Evolutionary conservation across 2,888 invertebrate genomes (phyloP).

Genomic region (Drosophila phalerata): DNA sequence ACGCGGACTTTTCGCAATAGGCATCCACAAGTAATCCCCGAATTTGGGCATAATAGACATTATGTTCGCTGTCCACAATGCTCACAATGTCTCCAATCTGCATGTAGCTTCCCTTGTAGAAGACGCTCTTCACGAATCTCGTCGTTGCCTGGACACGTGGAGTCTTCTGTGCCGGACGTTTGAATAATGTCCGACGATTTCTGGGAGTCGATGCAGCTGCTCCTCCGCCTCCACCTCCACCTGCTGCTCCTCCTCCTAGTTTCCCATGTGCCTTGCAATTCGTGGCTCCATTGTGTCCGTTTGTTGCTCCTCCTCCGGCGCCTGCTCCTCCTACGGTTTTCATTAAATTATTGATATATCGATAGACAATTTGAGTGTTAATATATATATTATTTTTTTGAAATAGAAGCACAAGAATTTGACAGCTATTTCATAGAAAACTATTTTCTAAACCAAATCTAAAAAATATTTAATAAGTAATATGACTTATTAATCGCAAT

Average conservation of each 20-base stretch:
- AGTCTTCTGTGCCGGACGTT: conserved; percentile 92
- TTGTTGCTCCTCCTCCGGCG: conserved; percentile 6
- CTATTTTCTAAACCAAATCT: too few species aligned
- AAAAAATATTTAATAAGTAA: too few species aligned
- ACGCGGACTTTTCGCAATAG: conserved; percentile 97
- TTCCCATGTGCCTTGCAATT: neutral
- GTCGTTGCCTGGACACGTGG: conserved; percentile 93
- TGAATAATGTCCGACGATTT: conserved; percentile 92
- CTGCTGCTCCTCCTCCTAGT: conserved; percentile 1
- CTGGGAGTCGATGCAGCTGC: conserved; percentile 69
- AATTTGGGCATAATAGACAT: conserved; percentile 95
- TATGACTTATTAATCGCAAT: too few species aligned
- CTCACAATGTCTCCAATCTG: conserved; percentile 97
- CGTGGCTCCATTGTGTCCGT: conserved; percentile 7
- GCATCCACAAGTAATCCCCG: conserved; percentile 95
- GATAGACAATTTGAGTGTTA: neutral
- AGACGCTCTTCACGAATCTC: conserved; percentile 91
- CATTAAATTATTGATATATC: neutral
- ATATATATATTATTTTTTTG: too few species aligned
- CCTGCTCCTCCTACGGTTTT: conserved; percentile 2
- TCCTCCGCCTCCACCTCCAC: neutral
- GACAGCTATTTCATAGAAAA: too few species aligned
- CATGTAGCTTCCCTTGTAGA: conserved; percentile 92
- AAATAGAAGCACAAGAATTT: too few species aligned
- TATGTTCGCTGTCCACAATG: conserved; percentile 91